These are phyloP conservation scores for Chydorus sphaericus DNA, from an alignment of 2,888 invertebrate genomes.

Conservation along the genomic window DNA sequence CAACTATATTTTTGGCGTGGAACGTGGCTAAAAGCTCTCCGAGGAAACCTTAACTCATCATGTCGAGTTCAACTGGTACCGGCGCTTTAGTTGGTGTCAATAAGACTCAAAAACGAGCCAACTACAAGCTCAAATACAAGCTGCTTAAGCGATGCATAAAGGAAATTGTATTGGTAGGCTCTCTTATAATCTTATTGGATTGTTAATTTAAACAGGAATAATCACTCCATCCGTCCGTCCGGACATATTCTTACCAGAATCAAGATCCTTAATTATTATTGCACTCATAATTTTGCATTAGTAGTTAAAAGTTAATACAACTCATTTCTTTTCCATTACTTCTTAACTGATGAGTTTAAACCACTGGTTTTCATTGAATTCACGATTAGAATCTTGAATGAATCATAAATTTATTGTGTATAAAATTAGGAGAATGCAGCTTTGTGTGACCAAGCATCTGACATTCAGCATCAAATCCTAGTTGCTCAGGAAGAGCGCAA, in stretches of 20 bases:
- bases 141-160: conserved; percentile 28
- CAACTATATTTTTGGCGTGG: too few relatives aligned
- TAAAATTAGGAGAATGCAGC: conserved; percentile 31
- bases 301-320: too few relatives aligned
- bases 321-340: too few relatives aligned
- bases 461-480: conserved; percentile 64
- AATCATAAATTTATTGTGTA: too few relatives aligned
- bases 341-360: too few relatives aligned
- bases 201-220: background rate
- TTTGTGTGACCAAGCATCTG: conserved; percentile 73
- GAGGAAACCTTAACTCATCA: background rate
- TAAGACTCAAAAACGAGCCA: conserved; percentile 20
- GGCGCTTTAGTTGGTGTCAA: background rate
- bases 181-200: background rate
- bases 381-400: background rate
- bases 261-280: too few relatives aligned
- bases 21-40: too few relatives aligned
- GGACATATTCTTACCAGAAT: too few relatives aligned
- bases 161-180: conserved; percentile 30
- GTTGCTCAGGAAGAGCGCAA: conserved; percentile 69
- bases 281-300: too few relatives aligned
- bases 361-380: background rate
- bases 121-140: conserved; percentile 28
- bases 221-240: too few relatives aligned
- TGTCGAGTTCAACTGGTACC: background rate